Base-by-base conservation (phyloP, 1,140 invertebrate genomes). In the Periplaneta americana region DNA sequence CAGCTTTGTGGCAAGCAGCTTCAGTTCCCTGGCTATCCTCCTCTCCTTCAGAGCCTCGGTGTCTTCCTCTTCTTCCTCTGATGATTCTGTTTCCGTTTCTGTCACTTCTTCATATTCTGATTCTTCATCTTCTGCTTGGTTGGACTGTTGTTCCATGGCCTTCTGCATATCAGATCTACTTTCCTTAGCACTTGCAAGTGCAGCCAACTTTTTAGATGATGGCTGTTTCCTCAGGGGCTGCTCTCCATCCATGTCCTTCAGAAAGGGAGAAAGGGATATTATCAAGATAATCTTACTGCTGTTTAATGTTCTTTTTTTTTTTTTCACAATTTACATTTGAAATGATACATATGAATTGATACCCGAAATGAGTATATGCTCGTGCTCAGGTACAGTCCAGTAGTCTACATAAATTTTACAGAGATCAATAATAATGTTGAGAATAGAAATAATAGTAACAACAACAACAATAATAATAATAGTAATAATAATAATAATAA, bases 1-100 rank as follows among this genome's bases (percentile, higher is more conserved):
- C n/a, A 96, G 90, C 88, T 96, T 96, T 79, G 93, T 93, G 77
- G 90, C 91, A 83, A 96, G 88, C 81, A 96, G 90, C 86, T 95
- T 94, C 15, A 96, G 87, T 87, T 95, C 94, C 83, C 94, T 92
- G 75, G 92, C 90, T 77, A 93, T 85, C 84, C 94, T 89, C 83
- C 91, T 90, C 79, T 92, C 91, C 83, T 91, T 89, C 83, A 91
- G 90, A 80, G 94, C 94, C 84, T 94, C 94, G 76, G 93, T 92
- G 81, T 93, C 92, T 81, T 94, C 92, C 85, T 94, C 94, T 28
- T 82, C 81, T 37, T 82, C 82, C 13, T 84, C 36, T 84, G 84
- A 80, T 15, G 84, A 82, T 82, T 86, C 86, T 36, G 82, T 82
- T 39, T 85, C 86, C 31, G 83, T 82, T 15, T 86, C 86, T 31